Evolutionary conservation across 2,113 vertebrate genomes (phyloP), one percentile per base, ranked within the genome.

Genomic region (Alexandromys fortis): DNA sequence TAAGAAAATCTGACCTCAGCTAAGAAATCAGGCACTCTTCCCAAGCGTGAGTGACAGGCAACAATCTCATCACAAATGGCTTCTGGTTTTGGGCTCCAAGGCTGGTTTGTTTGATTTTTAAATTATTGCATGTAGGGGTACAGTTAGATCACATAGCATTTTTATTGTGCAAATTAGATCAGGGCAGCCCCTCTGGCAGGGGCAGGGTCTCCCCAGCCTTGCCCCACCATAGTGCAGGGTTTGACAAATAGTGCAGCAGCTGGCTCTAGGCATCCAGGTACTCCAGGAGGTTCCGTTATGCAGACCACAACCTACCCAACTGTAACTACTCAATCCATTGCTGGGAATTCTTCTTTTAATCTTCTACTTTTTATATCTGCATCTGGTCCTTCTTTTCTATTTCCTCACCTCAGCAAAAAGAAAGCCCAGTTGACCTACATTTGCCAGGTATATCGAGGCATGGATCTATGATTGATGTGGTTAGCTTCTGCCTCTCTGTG

Each of bases 51-150:
- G 42, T 10, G 76, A 89, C 38, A 68, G 49, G 38, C 49, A 38
- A 61, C 6, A 0, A 5, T 81, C 49, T 16, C 42, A 2, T n/a
- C 5, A 13, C 47, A 24, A 7, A 19, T 67, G 73, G 47, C 68
- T 55, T 77, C 89, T 55, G 52, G 58, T 87, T 77, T 38, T 61
- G 87, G 47, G 52, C 24, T 72, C 67, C 5, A 21, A 73, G 79
- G 49, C 49, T 52, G 82, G 95, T 92, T 89, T 63, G 70, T 94
- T 90, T 63, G 63, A 58, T 95, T 22, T 85, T 88, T 26, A 88
- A 76, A 85, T 90, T 30, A 14, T 28, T 61, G 26, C 22, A 19
- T 26, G 22, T 5, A 86, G 38, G 11, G 52, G 17, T 75, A 38
- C 55, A 67, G 45, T 89, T 78, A 55, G 35, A 35, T 79, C 16